phyloP scores from a whole-genome alignment of 2,113 vertebrate genomes.

The Heterocephalus glaber region DNA sequence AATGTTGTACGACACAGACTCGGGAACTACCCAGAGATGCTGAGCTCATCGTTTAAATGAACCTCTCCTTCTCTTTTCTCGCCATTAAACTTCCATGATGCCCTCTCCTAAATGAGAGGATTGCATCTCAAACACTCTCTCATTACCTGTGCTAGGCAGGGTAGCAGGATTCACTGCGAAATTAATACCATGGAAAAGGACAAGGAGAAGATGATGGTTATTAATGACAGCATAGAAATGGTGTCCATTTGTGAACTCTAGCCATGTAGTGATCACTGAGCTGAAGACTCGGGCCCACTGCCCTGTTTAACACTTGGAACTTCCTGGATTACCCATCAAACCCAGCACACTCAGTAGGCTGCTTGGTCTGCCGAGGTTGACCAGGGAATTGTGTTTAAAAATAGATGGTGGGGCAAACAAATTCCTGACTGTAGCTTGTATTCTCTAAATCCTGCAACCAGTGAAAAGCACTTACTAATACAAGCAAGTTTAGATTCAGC shows the following conservation, averaged over 20 bases:
- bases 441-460: not conserved
- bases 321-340: not conserved
- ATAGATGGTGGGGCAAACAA: not conserved
- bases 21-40: not conserved
- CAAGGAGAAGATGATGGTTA: not conserved
- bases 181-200: not conserved
- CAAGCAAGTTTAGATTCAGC: not conserved
- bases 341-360: not conserved
- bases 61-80: not conserved
- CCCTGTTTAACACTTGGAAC: too few relatives aligned
- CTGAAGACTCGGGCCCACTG: not conserved
- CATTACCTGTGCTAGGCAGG: not conserved
- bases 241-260: not conserved
- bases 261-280: rapidly evolving
- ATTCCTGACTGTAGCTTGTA: not conserved
- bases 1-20: not conserved
- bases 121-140: not conserved
- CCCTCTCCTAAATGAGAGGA: not conserved
- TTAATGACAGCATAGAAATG: not conserved
- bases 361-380: not conserved
- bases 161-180: not conserved
- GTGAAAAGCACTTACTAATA: not conserved
- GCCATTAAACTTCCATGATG: not conserved
- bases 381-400: not conserved
- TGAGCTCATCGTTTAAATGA: not conserved